These are phyloP conservation scores for Chaenogobius annularis DNA, from an alignment of 2,113 vertebrate genomes.

Conservation along the genomic window DNA sequence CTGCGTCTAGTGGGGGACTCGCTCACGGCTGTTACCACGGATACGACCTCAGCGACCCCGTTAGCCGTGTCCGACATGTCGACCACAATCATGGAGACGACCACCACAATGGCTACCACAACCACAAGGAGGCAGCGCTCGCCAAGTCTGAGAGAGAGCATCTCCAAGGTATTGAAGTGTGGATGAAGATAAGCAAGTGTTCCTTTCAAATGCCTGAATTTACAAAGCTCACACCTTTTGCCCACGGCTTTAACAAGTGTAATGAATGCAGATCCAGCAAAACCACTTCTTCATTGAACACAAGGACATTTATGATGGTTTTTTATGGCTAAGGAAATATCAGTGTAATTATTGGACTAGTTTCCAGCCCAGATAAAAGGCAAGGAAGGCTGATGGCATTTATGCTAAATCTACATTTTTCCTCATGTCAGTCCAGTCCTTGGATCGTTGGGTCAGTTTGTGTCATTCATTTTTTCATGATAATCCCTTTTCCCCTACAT, in stretches of 20 bases:
- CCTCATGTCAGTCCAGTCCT: no score
- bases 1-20: constrained; percentile 90
- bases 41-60: constrained; percentile 88
- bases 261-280: neutral
- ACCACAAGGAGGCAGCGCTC: constrained; percentile 90
- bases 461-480: no score
- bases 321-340: neutral
- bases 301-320: neutral
- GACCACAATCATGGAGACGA: constrained; percentile 95
- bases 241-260: neutral
- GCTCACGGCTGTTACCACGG: constrained; percentile 85
- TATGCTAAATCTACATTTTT: no score
- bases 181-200: neutral
- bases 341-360: neutral
- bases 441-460: no score
- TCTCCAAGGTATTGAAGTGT: constrained; percentile 83
- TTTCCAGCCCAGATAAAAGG: neutral
- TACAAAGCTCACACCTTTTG: neutral
- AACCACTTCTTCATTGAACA: neutral
- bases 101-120: constrained; percentile 93
- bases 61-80: constrained; percentile 91
- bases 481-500: no score
- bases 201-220: neutral
- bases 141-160: constrained; percentile 89
- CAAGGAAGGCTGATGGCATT: no score